Evolutionary conservation across 2,888 invertebrate genomes (phyloP).

Genomic region (Parnassius smintheus): DNA sequence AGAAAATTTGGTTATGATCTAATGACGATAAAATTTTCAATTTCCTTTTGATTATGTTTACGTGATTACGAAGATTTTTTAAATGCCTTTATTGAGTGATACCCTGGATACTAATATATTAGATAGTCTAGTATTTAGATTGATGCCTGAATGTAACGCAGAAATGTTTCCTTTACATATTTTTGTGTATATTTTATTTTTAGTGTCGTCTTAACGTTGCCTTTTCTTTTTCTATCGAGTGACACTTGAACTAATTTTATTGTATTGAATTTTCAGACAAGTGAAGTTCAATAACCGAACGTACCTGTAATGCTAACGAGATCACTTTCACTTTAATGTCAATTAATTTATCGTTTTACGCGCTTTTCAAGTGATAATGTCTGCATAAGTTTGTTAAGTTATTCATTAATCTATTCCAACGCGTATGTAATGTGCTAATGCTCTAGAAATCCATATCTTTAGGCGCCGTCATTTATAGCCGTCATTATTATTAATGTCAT

Average conservation of each 20-base stretch:
- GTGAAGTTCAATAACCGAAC: slow-evolving; percentile 45
- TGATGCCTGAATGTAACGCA: no score
- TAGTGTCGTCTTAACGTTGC: not conserved
- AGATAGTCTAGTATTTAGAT: no score
- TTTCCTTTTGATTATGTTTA: no score
- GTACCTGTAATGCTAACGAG: slow-evolving; percentile 38
- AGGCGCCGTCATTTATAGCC: slow-evolving; percentile 52
- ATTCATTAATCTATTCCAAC: slow-evolving; percentile 4
- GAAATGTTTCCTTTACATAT: no score
- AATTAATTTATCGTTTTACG: slow-evolving; percentile 13
- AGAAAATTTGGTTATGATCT: no score
- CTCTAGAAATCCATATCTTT: slow-evolving; percentile 39
- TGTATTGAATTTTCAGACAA: slow-evolving; percentile 34
- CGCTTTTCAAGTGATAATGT: not conserved
- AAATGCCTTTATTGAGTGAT: no score
- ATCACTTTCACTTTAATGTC: slow-evolving; percentile 15
- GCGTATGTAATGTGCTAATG: slow-evolving; percentile 8
- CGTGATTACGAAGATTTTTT: no score
- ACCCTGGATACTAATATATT: no score
- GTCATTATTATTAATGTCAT: slow-evolving; percentile 51
- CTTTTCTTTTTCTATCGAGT: not conserved
- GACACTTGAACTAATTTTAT: slow-evolving; percentile 13
- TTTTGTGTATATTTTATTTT: no score
- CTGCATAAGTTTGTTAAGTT: slow-evolving; percentile 1
- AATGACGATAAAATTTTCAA: no score